A percentile compares a stretch with the other conserved stretches of the same genome.
phyloP scores from a whole-genome alignment of 2,113 vertebrate genomes.

The Silurus asotus region DNA sequence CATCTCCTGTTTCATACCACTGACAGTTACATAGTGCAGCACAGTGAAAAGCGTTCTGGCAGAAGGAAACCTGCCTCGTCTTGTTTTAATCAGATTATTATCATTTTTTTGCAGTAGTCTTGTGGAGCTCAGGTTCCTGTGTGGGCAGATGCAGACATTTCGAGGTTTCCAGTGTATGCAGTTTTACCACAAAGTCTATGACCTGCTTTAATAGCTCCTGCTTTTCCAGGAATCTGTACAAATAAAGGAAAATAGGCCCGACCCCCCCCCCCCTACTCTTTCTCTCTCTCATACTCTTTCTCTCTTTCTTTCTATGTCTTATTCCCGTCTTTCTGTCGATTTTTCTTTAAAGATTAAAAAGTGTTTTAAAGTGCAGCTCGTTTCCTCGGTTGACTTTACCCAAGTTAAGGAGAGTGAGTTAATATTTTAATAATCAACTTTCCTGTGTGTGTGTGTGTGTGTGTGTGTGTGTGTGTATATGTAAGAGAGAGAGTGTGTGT shows the following conservation, averaged over 20 bases:
- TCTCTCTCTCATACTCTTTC: slow-evolving; percentile 21
- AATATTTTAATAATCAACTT: slow-evolving; percentile 49
- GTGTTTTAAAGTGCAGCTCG: slow-evolving; percentile 45
- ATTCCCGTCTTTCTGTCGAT: slow-evolving; percentile 22
- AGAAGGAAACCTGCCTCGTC: background rate
- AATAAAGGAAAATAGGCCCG: slow-evolving; percentile 19
- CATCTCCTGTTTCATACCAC: background rate
- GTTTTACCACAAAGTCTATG: background rate
- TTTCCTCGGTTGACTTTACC: slow-evolving; percentile 15
- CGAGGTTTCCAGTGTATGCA: background rate
- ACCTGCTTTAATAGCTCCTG: slow-evolving; percentile 8
- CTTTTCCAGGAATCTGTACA: slow-evolving; percentile 23
- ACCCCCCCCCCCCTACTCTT: background rate
- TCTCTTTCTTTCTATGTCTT: background rate
- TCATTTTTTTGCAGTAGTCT: background rate
- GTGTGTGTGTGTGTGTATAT: background rate
- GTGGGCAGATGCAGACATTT: slow-evolving; percentile 6
- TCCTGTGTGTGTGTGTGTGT: background rate
- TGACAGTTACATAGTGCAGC: background rate
- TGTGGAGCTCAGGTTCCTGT: slow-evolving; percentile 11
- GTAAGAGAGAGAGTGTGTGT: background rate
- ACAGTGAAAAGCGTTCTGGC: background rate
- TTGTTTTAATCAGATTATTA: background rate
- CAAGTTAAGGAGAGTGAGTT: slow-evolving; percentile 19
- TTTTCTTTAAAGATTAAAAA: slow-evolving; percentile 48